phyloP scores from a whole-genome alignment of 1,140 invertebrate genomes.

The Maconellicoccus hirsutus region DNA sequence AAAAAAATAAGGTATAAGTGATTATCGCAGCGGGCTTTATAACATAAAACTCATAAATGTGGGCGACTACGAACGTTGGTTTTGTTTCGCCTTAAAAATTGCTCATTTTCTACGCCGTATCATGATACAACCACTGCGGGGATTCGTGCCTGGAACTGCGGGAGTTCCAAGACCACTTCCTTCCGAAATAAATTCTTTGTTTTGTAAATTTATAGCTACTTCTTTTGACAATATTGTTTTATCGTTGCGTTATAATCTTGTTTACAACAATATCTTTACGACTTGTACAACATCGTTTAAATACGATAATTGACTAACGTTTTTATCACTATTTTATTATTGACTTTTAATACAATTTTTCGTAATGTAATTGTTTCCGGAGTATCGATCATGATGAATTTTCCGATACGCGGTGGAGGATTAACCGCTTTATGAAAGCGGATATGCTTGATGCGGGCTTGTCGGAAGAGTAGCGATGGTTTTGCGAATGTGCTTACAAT shows the following conservation, averaged over 20 bases:
- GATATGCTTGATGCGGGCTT: too few species aligned
- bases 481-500: too few species aligned
- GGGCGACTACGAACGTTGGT: not conserved
- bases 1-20: conserved; percentile 15
- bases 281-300: conserved; percentile 21
- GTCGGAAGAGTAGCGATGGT: too few species aligned
- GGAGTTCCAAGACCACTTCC: conserved; percentile 13
- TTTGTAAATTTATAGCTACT: conserved; percentile 21
- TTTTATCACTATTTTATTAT: conserved; percentile 19
- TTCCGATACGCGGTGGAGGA: too few species aligned
- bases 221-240: conserved; percentile 22
- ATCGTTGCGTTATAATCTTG: conserved; percentile 21
- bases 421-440: too few species aligned
- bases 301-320: conserved; percentile 22
- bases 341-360: conserved; percentile 11
- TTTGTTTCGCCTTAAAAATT: conserved; percentile 20
- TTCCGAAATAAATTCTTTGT: conserved; percentile 22
- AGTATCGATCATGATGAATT: too few species aligned
- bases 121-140: not conserved
- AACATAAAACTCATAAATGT: conserved; percentile 8
- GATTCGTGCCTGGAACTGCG: conserved; percentile 8
- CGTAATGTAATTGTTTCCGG: too few species aligned
- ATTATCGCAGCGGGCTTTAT: conserved; percentile 19
- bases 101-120: not conserved
- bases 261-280: conserved; percentile 20